A percentile compares a stretch with the other conserved stretches of the same genome.
Evolutionary conservation across 1,140 invertebrate genomes (phyloP).

Genomic region (Cydia amplana): DNA sequence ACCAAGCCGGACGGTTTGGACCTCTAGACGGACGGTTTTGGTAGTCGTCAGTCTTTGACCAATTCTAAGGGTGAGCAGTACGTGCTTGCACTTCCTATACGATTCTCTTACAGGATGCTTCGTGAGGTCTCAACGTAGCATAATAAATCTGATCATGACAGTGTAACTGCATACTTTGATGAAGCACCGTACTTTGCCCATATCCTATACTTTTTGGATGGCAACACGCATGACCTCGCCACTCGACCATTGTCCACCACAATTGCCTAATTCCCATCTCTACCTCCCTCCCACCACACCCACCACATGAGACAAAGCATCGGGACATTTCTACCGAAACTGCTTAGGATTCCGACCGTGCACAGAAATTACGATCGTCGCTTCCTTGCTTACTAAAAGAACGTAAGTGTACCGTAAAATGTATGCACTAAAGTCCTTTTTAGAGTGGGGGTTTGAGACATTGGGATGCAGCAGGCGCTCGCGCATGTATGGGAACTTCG

Average conservation of each 20-base stretch:
- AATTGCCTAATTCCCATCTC: conserved; percentile 27
- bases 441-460: background rate
- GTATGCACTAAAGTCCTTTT: background rate
- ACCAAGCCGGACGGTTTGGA: too few relatives aligned
- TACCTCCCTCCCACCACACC: background rate
- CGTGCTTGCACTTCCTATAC: too few relatives aligned
- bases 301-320: background rate
- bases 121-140: too few relatives aligned
- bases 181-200: background rate
- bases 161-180: too few relatives aligned
- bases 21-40: too few relatives aligned
- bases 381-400: background rate
- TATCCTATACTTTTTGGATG: background rate
- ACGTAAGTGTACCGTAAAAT: background rate
- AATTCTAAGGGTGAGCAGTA: too few relatives aligned
- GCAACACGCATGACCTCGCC: conserved; percentile 1
- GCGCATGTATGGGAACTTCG: conserved; percentile 24
- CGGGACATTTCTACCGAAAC: background rate
- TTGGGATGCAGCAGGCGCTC: conserved; percentile 16
- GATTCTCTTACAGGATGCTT: too few relatives aligned
- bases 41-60: too few relatives aligned
- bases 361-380: conserved; percentile 11
- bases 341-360: conserved; percentile 11
- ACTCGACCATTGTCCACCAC: conserved; percentile 20
- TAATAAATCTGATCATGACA: too few relatives aligned